phyloP scores from a whole-genome alignment of 2,113 vertebrate species.

The Cebidichthys violaceus region DNA sequence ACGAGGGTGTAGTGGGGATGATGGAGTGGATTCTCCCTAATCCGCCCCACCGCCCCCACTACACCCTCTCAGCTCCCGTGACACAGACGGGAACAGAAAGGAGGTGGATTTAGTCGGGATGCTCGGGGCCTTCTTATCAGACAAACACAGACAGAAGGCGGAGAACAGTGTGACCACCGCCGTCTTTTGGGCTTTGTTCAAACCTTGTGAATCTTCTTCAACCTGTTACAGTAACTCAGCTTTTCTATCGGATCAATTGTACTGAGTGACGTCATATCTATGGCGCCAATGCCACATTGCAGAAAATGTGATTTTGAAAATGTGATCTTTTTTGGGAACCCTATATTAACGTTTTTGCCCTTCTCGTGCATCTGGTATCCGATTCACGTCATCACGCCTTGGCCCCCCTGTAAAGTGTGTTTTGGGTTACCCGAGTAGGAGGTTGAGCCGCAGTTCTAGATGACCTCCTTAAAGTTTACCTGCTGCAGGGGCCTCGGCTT shows the following conservation, averaged over 20 bases:
- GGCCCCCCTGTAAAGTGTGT: background rate
- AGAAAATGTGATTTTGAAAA: slow-evolving; percentile 35
- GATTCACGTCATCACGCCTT: slow-evolving; percentile 3
- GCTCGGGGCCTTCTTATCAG: slow-evolving; percentile 28
- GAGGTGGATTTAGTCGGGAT: slow-evolving; percentile 22
- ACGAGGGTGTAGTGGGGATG: background rate
- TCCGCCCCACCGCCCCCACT: too few species aligned
- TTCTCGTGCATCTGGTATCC: slow-evolving; percentile 17
- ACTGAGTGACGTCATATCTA: slow-evolving; percentile 9
- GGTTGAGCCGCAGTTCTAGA: slow-evolving; percentile 5
- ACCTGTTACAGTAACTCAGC: background rate
- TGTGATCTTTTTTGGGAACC: slow-evolving; percentile 12
- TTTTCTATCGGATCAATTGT: background rate
- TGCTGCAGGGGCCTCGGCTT: background rate
- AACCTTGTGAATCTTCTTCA: slow-evolving; percentile 4
- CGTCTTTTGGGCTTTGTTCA: slow-evolving; percentile 19
- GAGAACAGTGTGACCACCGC: background rate
- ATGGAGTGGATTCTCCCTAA: slow-evolving; percentile 7
- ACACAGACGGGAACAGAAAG: background rate
- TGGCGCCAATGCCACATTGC: slow-evolving; percentile 20
- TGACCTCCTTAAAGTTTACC: background rate
- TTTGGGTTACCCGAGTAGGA: slow-evolving; percentile 26
- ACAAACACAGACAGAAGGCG: slow-evolving; percentile 20
- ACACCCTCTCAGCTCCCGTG: background rate
- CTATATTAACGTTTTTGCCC: background rate